Base-by-base conservation (phyloP, 1,140 invertebrate genomes). In the Popillia japonica region DNA sequence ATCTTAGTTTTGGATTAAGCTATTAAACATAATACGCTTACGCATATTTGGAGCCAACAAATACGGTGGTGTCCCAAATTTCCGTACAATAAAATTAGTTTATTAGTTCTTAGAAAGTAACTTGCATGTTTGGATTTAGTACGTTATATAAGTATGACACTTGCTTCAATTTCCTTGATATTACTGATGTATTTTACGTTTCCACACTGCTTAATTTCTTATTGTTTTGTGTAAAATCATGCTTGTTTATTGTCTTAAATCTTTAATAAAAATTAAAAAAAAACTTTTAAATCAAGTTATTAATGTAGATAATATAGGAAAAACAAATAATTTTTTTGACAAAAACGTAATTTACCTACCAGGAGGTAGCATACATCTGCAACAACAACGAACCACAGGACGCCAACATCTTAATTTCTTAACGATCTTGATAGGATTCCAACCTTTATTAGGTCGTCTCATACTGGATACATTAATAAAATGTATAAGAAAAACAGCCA, bases 361-460 rank as follows among this genome's bases (percentile, higher is more conserved):
- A 68, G 61, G 61, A 68, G 61, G 61, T 68, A 22, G 61, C 61
- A 68, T 68, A 68, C 61, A 68, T 27, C 61, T 34, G 61, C 61
- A 68, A 68, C 61, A 68, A 68, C 22, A 68, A 27, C 61, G 61
- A 68, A 68, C 61, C 61, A 68, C 22, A 68, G 61, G 61, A 68
- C 61, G 61, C 61, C 61, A 68, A 68, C 61, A 68, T 34, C 27
- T 68, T 22, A 68, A 68, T 68, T 68, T 68, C 61, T 68, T 68
- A 10, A 68, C 22, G 61, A 68, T 68, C 61, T 68, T 68, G 61
- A 68, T 34, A 68, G 61, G 61, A 27, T 68, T 68, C 61, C 61
- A 68, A 68, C 61, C 61, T 68, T 10, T 68, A 68, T 68, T 68
- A 68, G 61, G 61, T 68, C 61, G 61, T 68, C 27, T 68, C 61